These are phyloP conservation scores for Sceliomorpha sp. DNA, from an alignment of 2,888 invertebrate species.

Conservation along the genomic window DNA sequence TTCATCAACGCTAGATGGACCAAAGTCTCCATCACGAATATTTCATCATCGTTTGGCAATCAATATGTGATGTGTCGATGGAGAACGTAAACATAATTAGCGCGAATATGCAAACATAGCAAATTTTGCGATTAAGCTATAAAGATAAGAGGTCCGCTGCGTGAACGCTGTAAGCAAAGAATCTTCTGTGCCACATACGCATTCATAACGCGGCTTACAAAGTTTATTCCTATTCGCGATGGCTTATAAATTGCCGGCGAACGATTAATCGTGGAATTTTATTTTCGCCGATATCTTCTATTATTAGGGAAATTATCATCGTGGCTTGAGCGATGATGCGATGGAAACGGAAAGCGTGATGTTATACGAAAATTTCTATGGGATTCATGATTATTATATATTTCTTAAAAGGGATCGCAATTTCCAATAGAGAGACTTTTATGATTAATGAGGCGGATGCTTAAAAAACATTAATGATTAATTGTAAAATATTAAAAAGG, in stretches of 20 bases:
- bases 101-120: constrained; percentile 53
- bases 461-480: constrained; percentile 1
- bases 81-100: constrained; percentile 56
- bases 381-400: too few relatives aligned
- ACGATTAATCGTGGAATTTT: constrained; percentile 24
- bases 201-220: constrained; percentile 46
- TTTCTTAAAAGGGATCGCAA: too few relatives aligned
- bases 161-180: constrained; percentile 53
- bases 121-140: constrained; percentile 48
- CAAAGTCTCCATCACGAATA: constrained; percentile 44
- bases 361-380: too few relatives aligned
- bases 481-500: too few relatives aligned
- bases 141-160: constrained; percentile 49
- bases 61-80: constrained; percentile 41
- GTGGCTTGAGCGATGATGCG: too few relatives aligned
- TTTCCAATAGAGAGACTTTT: too few relatives aligned
- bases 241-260: constrained; percentile 32
- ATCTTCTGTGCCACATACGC: constrained; percentile 32
- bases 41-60: constrained; percentile 52
- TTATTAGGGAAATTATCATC: too few relatives aligned
- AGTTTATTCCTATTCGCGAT: constrained; percentile 36
- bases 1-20: constrained; percentile 27
- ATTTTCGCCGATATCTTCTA: not conserved
- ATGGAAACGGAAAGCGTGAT: too few relatives aligned
- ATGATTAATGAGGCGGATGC: too few relatives aligned